Base-by-base conservation (phyloP, 1,140 invertebrate species). In the Mycetomoellerius zeteki region DNA sequence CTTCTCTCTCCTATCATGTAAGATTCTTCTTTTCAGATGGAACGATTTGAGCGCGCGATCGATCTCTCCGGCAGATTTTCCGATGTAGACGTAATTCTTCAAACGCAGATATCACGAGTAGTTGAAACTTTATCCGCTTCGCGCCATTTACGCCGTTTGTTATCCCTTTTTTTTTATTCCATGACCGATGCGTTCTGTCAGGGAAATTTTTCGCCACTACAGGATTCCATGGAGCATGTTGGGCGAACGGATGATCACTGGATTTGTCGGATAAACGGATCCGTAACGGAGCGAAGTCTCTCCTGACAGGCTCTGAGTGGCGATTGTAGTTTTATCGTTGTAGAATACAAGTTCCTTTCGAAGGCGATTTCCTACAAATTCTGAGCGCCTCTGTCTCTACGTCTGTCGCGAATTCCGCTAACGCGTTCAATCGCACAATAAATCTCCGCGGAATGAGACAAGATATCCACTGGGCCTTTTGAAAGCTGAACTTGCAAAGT, bases 181-280 rank as follows among this genome's bases (percentile, higher is more conserved):
- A 14, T 30, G 69, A 82, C 43, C 80, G 80, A 82, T 82, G 67
- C 67, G 52, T 72, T 71, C 33, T 30, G 67, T 72, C 71, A 82
- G 80, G n/a, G 47, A 84, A 73, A 84, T 84, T 84, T 47, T n/a
- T 73, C n/a, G 67, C 54, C 21, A 24, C 12, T 5, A 24, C 56
- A 12, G 24, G 54, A 82, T 82, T 71, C 67, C 33, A 56, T 43
- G 27, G 24, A 0, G 50, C 24, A 24, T 47, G 24, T 75, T 33
- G 80, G 19, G 19, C 37, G 80, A 73, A 27, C 37, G 14, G 69
- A 84, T 84, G 80, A 84, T 84, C 43, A n/a, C 43, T 50, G 56
- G 80, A 84, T 84, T 84, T 73, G n/a, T 14, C 54, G 54, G 69
- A 73, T 84, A 84, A 84, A 84, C 80, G 67, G 54, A 82, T 58